Conservation (phyloP, 2,113 vertebrate species). For the Phaethornis superciliosus region DNA sequence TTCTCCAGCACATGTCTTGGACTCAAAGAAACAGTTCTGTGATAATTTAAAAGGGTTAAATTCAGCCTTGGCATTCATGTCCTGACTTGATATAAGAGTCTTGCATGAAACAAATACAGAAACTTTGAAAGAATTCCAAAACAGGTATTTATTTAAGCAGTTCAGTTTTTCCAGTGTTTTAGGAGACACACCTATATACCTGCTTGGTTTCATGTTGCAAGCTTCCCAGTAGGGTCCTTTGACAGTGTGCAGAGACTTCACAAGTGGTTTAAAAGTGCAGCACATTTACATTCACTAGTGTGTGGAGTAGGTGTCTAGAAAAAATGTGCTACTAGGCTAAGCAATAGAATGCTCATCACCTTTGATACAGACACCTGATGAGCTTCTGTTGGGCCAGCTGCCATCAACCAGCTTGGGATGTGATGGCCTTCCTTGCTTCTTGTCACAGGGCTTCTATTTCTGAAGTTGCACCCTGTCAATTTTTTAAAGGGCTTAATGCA, state of each 20-base stretch:
- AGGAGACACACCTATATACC: not conserved
- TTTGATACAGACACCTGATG: not conserved
- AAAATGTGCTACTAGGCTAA: not conserved
- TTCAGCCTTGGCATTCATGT: not conserved
- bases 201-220: not conserved
- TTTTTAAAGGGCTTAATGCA: not conserved
- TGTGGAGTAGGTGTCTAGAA: not conserved
- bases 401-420: not conserved
- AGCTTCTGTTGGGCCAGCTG: not conserved
- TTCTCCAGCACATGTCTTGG: not conserved
- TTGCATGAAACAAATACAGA: not conserved
- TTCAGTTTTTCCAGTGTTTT: not conserved
- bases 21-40: not conserved
- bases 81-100: not conserved
- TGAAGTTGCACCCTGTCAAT: fast-evolving
- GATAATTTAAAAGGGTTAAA: not conserved
- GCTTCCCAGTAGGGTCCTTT: not conserved
- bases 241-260: not conserved
- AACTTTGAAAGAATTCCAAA: not conserved
- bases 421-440: not conserved
- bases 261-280: not conserved
- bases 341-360: not conserved
- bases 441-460: not conserved
- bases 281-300: not conserved
- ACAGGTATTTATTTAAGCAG: not conserved